phyloP scores from a whole-genome alignment of 2,797 vertebrate species.

The Sebastes oblongus region DNA sequence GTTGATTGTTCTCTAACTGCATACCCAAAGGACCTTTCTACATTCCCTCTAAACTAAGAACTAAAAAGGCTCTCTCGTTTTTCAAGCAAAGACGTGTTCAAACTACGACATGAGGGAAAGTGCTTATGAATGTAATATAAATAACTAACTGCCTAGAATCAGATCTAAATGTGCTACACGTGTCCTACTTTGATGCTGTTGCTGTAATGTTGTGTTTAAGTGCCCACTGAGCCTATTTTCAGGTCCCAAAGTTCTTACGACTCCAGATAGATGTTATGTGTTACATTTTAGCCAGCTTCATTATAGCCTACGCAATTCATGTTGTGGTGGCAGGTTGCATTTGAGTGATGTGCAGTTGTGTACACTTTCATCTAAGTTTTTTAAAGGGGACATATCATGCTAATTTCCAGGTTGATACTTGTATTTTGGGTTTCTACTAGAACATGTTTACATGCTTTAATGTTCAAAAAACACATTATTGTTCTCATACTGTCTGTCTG shows the following conservation, averaged over 20 bases:
- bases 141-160: not conserved
- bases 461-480: too few species aligned
- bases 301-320: too few species aligned
- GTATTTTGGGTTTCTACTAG: too few species aligned
- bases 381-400: too few species aligned
- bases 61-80: not conserved
- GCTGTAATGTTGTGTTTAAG: not conserved
- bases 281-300: not conserved
- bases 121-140: not conserved
- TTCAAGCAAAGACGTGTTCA: constrained; percentile 6
- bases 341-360: not conserved
- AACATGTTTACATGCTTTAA: too few species aligned
- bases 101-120: constrained; percentile 20
- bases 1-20: constrained; percentile 3
- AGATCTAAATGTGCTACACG: not conserved
- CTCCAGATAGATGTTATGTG: not conserved
- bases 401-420: too few species aligned
- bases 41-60: constrained; percentile 8
- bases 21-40: constrained; percentile 19
- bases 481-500: too few species aligned
- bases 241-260: not conserved
- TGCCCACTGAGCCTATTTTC: not conserved
- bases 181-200: not conserved
- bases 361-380: not conserved
- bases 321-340: not conserved